Evolutionary conservation across 53 echinoderm and acorn worm genomes (phyloP), one percentile per base, ranked within the genome.

Genomic region (Paelopatides confundens): DNA sequence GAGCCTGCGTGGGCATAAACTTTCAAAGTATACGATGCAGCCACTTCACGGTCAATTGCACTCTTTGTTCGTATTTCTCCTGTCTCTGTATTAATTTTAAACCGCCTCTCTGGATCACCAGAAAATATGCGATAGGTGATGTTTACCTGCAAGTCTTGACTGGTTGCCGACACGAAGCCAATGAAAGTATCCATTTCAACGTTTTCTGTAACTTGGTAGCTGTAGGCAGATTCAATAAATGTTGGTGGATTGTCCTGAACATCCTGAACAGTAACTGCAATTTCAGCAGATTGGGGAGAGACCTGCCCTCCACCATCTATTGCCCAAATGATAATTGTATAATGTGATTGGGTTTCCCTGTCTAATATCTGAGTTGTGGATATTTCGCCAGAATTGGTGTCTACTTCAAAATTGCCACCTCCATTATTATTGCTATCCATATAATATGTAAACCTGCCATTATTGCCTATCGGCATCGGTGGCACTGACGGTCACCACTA

Each of bases 71-170:
- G 62, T 12, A 96, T 91, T 30, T 81, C 86, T 18, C 96, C 96
- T 48, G 93, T 84, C 1, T 62, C 49, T 18, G 82, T 27, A 77
- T 93, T 82, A 47, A 96, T 96, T 37, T 93, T 65, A 67, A 96
- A 96, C 35, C 90, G 82, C 38, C 88, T 74, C n/a, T 81, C 89
- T 40, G 91, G 94, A 88, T 96, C 96, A 21, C 96, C 96, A 31
- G 93, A 91, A 21, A 89, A 90, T 58, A 96, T 95, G 12, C 78
- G 82, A 50, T 95, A 96, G 38, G 87, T 93, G 40, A 96, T 93
- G 39, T 88, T 87, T 23, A 90, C 85, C 65, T 91, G 83, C 46
- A 93, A 65, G 78, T 96, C 96, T 78, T 77, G 67, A 65, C 93
- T 93, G 27, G 90, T 70, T 37, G 96, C 96, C 48, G 17, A 31